phyloP scores from a whole-genome alignment of 2,888 invertebrate genomes.

The Schizotus pectinicornis region DNA sequence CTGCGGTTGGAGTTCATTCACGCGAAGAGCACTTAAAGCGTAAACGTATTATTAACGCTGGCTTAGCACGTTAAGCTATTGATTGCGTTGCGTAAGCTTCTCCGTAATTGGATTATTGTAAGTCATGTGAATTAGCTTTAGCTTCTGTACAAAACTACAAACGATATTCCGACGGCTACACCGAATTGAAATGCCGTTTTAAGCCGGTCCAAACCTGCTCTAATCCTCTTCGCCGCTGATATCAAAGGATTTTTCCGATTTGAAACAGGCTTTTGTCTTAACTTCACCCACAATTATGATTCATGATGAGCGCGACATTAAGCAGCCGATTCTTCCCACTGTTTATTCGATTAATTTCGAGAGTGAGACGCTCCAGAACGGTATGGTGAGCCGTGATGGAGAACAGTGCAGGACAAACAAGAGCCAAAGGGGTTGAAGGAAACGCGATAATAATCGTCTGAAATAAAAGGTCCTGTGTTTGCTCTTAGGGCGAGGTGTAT shows the following conservation, averaged over 20 bases:
- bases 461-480: slow-evolving; percentile 44
- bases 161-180: slow-evolving; percentile 2
- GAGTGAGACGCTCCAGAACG: background rate
- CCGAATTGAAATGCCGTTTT: too few relatives aligned
- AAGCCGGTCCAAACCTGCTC: too few relatives aligned
- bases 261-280: too few relatives aligned
- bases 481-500: slow-evolving; percentile 37
- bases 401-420: slow-evolving; percentile 35
- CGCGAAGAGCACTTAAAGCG: slow-evolving; percentile 31
- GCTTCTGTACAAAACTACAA: slow-evolving; percentile 14
- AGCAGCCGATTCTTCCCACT: background rate
- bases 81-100: slow-evolving; percentile 36
- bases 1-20: slow-evolving; percentile 23
- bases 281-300: too few relatives aligned
- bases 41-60: slow-evolving; percentile 39
- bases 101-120: slow-evolving; percentile 38
- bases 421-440: slow-evolving; percentile 40
- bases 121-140: slow-evolving; percentile 35
- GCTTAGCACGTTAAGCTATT: slow-evolving; percentile 36
- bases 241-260: too few relatives aligned
- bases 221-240: too few relatives aligned
- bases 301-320: too few relatives aligned
- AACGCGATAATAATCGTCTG: slow-evolving; percentile 42
- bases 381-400: slow-evolving; percentile 20
- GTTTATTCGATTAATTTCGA: slow-evolving; percentile 11